Evolutionary conservation across 2,113 vertebrate genomes (phyloP).

Genomic region (Carassius auratus): DNA sequence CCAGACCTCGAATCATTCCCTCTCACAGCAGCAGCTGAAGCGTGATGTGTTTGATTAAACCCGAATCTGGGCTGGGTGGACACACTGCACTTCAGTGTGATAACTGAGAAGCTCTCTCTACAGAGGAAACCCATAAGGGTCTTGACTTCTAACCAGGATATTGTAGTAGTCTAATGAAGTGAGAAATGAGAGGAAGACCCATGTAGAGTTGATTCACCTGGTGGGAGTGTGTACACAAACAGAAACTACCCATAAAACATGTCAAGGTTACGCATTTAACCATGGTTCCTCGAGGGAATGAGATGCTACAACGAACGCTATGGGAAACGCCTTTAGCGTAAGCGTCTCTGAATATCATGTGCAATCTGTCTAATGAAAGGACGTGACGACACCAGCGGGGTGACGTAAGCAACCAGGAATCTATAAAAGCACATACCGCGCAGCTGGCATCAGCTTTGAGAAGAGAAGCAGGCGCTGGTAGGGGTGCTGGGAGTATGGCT

Average conservation of each 20-base stretch:
- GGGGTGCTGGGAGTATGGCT: too few species aligned
- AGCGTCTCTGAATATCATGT: too few species aligned
- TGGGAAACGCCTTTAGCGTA: too few species aligned
- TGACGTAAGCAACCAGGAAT: too few species aligned
- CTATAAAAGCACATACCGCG: too few species aligned
- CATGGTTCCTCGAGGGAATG: too few species aligned
- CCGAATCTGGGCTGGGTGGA: conserved; percentile 25
- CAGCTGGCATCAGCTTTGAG: too few species aligned
- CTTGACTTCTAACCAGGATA: conserved; percentile 20
- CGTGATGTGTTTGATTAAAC: conserved; percentile 55
- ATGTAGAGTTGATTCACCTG: conserved; percentile 6
- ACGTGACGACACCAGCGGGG: too few species aligned
- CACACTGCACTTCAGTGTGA: neutral
- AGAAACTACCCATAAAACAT: neutral
- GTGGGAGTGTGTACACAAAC: neutral
- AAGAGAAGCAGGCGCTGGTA: too few species aligned
- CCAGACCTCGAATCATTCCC: conserved; percentile 62
- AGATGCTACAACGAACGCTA: too few species aligned
- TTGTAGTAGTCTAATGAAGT: conserved; percentile 33
- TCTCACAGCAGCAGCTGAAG: conserved; percentile 40
- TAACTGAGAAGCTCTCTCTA: conserved; percentile 38
- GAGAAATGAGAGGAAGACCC: neutral
- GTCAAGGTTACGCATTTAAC: too few species aligned
- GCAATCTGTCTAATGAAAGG: too few species aligned
- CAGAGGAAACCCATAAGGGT: neutral